A percentile compares a stretch with the other conserved stretches of the same genome.
Evolutionary conservation across 64 coral and sea anemone species (phyloP).

Genomic region (Montipora foliosa): DNA sequence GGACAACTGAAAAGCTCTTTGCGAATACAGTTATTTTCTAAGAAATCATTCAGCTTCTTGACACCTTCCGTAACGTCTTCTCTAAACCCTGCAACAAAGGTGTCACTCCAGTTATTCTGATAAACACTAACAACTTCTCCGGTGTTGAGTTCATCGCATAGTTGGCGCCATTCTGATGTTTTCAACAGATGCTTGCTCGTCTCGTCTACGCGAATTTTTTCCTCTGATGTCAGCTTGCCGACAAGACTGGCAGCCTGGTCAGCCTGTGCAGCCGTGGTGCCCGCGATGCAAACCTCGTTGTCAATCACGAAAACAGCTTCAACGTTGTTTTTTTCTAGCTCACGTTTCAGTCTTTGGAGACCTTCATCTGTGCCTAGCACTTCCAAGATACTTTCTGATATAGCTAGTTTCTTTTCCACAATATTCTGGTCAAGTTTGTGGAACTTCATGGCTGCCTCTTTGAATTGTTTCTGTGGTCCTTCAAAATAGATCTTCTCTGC

Average conservation of each 20-base stretch:
- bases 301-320: constrained; percentile 55
- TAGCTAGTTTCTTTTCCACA: not conserved
- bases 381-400: constrained; percentile 33
- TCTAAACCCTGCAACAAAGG: constrained; percentile 55
- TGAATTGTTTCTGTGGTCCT: constrained; percentile 55
- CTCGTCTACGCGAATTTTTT: constrained; percentile 68
- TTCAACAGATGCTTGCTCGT: constrained; percentile 33
- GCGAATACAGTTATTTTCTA: constrained; percentile 50
- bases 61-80: constrained; percentile 47
- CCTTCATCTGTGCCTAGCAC: constrained; percentile 43
- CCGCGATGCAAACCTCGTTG: constrained; percentile 23
- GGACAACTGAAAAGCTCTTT: constrained; percentile 15
- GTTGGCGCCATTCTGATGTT: constrained; percentile 43
- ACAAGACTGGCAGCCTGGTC: constrained; percentile 58
- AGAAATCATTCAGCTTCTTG: constrained; percentile 17
- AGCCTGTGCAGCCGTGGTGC: constrained; percentile 44
- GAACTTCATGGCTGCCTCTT: constrained; percentile 31
- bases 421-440: constrained; percentile 12
- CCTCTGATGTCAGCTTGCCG: constrained; percentile 41
- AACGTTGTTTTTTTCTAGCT: constrained; percentile 45
- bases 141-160: constrained; percentile 25
- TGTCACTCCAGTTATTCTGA: constrained; percentile 44
- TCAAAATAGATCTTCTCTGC: constrained; percentile 37
- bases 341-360: constrained; percentile 31
- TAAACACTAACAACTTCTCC: constrained; percentile 12